A percentile compares a stretch with the other conserved stretches of the same genome.
phyloP scores from a whole-genome alignment of 2,113 vertebrate genomes.

The Pygoscelis adeliae region DNA sequence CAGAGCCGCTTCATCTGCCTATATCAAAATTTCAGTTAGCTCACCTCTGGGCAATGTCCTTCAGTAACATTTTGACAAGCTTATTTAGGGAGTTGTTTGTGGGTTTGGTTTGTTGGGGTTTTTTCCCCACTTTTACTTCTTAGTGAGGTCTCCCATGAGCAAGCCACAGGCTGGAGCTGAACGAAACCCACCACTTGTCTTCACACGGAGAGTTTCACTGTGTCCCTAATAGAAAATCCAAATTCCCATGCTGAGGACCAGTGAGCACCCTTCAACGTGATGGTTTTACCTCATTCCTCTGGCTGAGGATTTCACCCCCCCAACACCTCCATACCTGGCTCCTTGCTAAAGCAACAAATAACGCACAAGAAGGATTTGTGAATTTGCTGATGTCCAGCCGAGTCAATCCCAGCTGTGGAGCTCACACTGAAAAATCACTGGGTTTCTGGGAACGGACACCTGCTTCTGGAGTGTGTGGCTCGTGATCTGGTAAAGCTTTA shows the following conservation, averaged over 20 bases:
- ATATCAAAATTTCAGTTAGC: constrained; percentile 20
- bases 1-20: constrained; percentile 25
- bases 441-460: not conserved
- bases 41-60: constrained; percentile 42
- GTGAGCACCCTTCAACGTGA: accelerated
- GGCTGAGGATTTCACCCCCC: not conserved
- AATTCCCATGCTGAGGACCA: not conserved
- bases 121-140: not conserved
- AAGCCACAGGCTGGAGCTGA: not conserved
- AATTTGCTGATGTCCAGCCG: not conserved
- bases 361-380: not conserved
- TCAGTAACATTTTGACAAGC: not conserved
- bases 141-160: not conserved
- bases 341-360: not conserved
- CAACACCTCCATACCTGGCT: not conserved
- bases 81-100: not conserved
- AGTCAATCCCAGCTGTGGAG: not conserved
- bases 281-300: not conserved
- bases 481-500: not conserved
- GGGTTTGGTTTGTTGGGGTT: not conserved
- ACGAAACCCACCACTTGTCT: not conserved
- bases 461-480: not conserved
- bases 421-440: not conserved
- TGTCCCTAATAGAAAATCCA: not conserved
- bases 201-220: not conserved